These are phyloP conservation scores for Neoniphon sammara DNA, from an alignment of 2,797 vertebrate species.

Conservation along the genomic window DNA sequence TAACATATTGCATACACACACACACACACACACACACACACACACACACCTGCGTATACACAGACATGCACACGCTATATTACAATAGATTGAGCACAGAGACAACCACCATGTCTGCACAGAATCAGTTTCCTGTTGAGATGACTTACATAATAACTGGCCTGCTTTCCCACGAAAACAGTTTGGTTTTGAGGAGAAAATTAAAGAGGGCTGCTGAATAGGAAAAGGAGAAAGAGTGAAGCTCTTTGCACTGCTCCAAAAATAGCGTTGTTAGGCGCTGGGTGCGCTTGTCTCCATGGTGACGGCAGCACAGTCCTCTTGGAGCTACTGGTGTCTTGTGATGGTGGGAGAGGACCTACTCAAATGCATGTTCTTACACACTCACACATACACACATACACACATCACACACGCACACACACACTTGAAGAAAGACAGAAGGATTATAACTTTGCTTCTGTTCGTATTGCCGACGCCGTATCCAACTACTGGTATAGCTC, in stretches of 20 bases:
- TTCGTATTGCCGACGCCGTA: not conserved
- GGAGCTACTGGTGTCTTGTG: conserved; percentile 79
- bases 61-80: not conserved
- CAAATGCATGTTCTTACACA: conserved; percentile 44
- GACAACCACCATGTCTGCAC: conserved; percentile 28
- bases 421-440: conserved; percentile 22
- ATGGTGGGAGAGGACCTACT: conserved; percentile 79
- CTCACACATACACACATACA: conserved; percentile 23
- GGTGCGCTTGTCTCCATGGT: conserved; percentile 87
- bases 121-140: conserved; percentile 37
- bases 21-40: not conserved
- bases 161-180: conserved; percentile 60
- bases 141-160: conserved; percentile 71
- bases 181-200: conserved; percentile 72
- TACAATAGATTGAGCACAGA: conserved; percentile 3
- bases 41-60: conserved; percentile 8
- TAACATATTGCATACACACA: not conserved
- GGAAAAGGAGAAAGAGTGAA: conserved; percentile 77
- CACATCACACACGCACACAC: conserved; percentile 22
- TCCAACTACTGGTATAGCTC: not conserved
- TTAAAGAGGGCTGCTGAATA: conserved; percentile 76
- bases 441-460: conserved; percentile 39
- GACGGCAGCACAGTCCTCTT: conserved; percentile 80
- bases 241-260: conserved; percentile 83
- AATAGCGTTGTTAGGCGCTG: conserved; percentile 86